Conservation (phyloP, 1,140 invertebrate genomes). For the Vollenhovia emeryi region DNA sequence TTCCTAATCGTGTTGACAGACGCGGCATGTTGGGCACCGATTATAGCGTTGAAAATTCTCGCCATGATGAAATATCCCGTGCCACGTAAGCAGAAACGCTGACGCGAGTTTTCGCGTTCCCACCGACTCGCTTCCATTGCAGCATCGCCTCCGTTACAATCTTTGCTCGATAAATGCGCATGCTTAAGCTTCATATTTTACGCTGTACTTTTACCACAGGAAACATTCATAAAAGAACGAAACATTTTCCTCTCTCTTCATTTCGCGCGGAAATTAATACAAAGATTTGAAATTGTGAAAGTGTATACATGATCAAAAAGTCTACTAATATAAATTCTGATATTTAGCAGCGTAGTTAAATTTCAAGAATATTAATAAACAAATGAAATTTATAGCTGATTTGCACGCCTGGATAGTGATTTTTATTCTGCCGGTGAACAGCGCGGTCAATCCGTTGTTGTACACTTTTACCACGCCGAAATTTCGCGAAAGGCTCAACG, state of each 20-base stretch:
- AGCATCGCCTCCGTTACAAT: neutral
- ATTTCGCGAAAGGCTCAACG: slow-evolving; percentile 86
- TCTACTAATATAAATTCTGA: neutral
- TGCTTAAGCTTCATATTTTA: neutral
- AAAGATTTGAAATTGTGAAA: neutral
- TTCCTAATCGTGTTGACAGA: slow-evolving; percentile 92
- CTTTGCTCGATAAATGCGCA: neutral
- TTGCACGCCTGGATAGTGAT: slow-evolving; percentile 91
- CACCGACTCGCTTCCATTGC: neutral
- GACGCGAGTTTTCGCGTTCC: slow-evolving; percentile 1
- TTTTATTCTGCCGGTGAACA: slow-evolving; percentile 92
- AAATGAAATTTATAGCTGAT: slow-evolving; percentile 84
- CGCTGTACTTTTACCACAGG: neutral
- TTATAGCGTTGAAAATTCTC: slow-evolving; percentile 89
- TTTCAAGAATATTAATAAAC: slow-evolving; percentile 1
- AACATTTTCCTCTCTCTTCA: neutral
- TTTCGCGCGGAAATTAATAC: neutral
- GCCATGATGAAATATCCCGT: slow-evolving; percentile 86
- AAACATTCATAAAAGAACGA: neutral
- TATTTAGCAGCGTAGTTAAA: neutral
- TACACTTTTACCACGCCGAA: slow-evolving; percentile 93
- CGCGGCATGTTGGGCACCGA: slow-evolving; percentile 91
- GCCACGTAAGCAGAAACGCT: slow-evolving; percentile 74
- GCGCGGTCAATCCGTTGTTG: slow-evolving; percentile 91
- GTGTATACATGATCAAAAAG: too few relatives aligned